These are phyloP conservation scores for Labrus mixtus DNA, from an alignment of 2,113 vertebrate species.

Conservation along the genomic window DNA sequence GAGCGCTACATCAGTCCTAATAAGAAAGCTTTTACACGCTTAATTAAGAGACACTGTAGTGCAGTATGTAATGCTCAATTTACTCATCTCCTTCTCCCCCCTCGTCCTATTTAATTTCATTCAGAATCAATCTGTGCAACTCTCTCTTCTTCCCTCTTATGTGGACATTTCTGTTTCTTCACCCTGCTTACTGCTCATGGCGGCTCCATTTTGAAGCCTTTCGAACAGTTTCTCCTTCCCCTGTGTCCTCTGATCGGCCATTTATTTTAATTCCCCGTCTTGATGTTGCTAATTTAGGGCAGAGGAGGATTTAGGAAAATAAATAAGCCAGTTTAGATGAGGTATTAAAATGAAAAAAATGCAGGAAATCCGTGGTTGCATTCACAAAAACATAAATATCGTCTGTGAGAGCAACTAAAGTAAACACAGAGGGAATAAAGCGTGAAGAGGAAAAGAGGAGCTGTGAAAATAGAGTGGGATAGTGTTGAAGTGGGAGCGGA, in stretches of 20 bases:
- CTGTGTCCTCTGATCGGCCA: slow-evolving; percentile 32
- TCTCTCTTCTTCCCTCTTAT: slow-evolving; percentile 31
- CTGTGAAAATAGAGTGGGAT: slow-evolving; percentile 52
- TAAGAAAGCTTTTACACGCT: slow-evolving; percentile 80
- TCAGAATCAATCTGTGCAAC: slow-evolving; percentile 66
- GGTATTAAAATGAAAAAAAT: slow-evolving; percentile 57
- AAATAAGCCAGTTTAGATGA: slow-evolving; percentile 34
- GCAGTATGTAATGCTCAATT: slow-evolving; percentile 76
- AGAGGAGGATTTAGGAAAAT: slow-evolving; percentile 32
- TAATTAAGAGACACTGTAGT: slow-evolving; percentile 81
- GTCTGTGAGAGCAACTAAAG: slow-evolving; percentile 59
- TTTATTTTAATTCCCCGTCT: slow-evolving; percentile 65
- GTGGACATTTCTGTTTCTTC: slow-evolving; percentile 49
- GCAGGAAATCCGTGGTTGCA: slow-evolving; percentile 46
- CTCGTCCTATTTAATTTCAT: slow-evolving; percentile 73
- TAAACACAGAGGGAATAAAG: slow-evolving; percentile 70
- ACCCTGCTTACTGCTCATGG: slow-evolving; percentile 37
- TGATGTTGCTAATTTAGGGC: slow-evolving; percentile 65
- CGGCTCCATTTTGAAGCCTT: slow-evolving; percentile 75
- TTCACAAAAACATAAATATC: slow-evolving; percentile 58
- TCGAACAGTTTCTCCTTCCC: slow-evolving; percentile 25
- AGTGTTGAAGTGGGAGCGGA: slow-evolving; percentile 38
- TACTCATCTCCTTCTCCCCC: slow-evolving; percentile 66
- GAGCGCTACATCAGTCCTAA: slow-evolving; percentile 75
- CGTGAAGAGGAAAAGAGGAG: slow-evolving; percentile 55